Conservation (phyloP, 2,113 vertebrate species). For the Barbus barbus region DNA sequence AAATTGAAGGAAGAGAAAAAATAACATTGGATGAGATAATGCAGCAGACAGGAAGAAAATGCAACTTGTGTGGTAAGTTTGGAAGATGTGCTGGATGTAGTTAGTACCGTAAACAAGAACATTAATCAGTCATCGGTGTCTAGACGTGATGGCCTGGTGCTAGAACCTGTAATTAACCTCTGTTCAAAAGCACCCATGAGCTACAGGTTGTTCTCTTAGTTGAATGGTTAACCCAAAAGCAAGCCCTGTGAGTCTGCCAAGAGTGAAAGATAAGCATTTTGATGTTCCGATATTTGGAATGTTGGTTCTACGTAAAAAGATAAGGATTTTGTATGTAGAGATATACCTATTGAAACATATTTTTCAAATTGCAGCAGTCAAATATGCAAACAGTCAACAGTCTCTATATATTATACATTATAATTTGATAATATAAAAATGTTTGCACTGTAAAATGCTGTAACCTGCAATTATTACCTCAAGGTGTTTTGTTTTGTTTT, state of each 20-base stretch:
- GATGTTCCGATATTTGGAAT: not conserved
- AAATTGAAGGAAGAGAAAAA: slow-evolving; percentile 56
- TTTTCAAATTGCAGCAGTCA: not conserved
- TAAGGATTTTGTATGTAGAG: no score
- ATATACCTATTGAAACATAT: no score
- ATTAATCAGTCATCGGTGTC: slow-evolving; percentile 55
- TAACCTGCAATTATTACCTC: no score
- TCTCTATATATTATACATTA: no score
- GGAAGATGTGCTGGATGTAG: not conserved
- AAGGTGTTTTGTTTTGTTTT: no score
- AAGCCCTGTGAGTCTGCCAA: not conserved
- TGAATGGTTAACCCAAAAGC: not conserved
- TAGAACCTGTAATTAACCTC: slow-evolving; percentile 71
- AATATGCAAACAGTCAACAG: slow-evolving; percentile 7
- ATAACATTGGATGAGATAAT: slow-evolving; percentile 46
- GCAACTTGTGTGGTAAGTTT: not conserved
- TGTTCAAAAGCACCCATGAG: slow-evolving; percentile 64
- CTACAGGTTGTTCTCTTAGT: not conserved
- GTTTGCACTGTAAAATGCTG: no score
- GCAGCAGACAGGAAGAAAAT: not conserved
- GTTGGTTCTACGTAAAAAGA: no score
- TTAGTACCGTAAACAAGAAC: not conserved
- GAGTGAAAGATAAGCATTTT: not conserved
- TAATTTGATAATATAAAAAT: no score
- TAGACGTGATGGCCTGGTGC: slow-evolving; percentile 53